Conservation (phyloP, 2,888 invertebrate genomes). For the Polietes domitor region DNA sequence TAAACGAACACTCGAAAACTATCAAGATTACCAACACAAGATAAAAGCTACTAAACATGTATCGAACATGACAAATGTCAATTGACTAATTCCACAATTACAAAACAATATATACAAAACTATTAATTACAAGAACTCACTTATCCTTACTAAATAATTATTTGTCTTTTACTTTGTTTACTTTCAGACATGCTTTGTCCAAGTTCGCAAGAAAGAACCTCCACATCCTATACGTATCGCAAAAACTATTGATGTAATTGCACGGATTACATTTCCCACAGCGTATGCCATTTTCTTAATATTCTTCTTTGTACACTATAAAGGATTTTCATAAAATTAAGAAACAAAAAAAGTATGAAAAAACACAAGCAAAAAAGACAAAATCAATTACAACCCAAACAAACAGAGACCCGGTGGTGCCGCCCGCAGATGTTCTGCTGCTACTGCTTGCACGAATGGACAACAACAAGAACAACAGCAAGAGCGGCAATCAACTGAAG, state of each 20-base stretch:
- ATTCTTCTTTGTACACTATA: constrained; percentile 97
- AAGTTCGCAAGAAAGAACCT: constrained; percentile 94
- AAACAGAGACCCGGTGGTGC: constrained; percentile 48
- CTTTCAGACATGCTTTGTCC: constrained; percentile 89
- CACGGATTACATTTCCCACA: constrained; percentile 95
- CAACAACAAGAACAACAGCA: constrained; percentile 1
- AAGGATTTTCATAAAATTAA: constrained; percentile 84
- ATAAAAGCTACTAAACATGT: too few relatives aligned
- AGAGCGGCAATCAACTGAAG: constrained; percentile 53
- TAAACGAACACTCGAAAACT: too few relatives aligned
- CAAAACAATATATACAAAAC: too few relatives aligned
- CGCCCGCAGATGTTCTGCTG: constrained; percentile 47
- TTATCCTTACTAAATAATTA: not conserved
- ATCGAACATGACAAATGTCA: too few relatives aligned
- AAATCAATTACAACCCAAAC: constrained; percentile 40
- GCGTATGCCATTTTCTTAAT: constrained; percentile 96
- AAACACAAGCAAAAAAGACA: constrained; percentile 70
- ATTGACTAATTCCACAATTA: too few relatives aligned
- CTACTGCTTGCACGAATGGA: constrained; percentile 62
- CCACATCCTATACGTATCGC: constrained; percentile 96
- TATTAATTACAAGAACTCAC: too few relatives aligned
- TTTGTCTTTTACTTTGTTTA: constrained; percentile 3
- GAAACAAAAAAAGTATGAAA: constrained; percentile 67
- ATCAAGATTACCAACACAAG: too few relatives aligned
- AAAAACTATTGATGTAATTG: constrained; percentile 96